phyloP scores from a whole-genome alignment of 2,113 vertebrate species.

The Sinocyclocheilus anshuiensis region DNA sequence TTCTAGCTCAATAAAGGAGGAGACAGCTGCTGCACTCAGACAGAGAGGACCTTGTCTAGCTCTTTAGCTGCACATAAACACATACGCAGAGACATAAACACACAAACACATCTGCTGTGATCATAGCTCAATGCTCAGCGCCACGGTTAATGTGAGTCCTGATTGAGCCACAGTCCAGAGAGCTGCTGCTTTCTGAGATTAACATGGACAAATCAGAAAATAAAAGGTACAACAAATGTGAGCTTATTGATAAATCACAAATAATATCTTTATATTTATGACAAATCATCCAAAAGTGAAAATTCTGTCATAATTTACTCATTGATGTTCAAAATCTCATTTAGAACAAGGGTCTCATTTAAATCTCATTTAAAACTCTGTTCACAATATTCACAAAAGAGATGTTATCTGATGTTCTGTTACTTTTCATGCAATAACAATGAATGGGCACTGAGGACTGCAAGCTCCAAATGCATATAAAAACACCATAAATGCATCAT shows the following conservation, averaged over 20 bases:
- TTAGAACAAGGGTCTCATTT: neutral
- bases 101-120: constrained; percentile 38
- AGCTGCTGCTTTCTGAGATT: neutral
- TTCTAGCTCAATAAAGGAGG: constrained; percentile 76
- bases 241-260: neutral
- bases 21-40: constrained; percentile 74
- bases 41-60: constrained; percentile 69
- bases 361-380: neutral
- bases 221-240: neutral
- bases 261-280: neutral
- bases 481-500: neutral
- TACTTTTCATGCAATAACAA: neutral
- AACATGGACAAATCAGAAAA: neutral
- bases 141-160: constrained; percentile 32
- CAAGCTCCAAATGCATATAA: neutral
- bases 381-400: neutral
- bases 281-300: neutral
- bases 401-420: neutral
- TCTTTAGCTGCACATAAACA: constrained; percentile 58
- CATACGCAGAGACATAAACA: constrained; percentile 43
- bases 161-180: constrained; percentile 4
- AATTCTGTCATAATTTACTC: neutral
- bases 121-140: constrained; percentile 32
- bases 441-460: neutral
- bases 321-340: neutral